Evolutionary conservation across 2,888 invertebrate species (phyloP), one percentile per base, ranked within the genome.

Genomic region (Sphaerophoria taeniata): DNA sequence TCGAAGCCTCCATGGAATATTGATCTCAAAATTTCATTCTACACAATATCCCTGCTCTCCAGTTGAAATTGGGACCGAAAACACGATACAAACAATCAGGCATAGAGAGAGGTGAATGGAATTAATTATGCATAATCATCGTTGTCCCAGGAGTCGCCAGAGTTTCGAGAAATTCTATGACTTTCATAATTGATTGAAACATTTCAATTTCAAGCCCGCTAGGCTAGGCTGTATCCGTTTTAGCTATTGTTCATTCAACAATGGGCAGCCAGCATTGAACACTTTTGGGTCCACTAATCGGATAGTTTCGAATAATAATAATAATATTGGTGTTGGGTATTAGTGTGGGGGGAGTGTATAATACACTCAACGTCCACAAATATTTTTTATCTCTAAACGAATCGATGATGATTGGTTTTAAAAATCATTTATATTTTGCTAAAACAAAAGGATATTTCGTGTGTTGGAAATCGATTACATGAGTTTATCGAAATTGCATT

Each of bases 91-190:
- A 78, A 70, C 79, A 75, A 79, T 77, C 61, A 55, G 61, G 65
- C 69, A n/a, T 55, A 55, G 61, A 70, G 61, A 14, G 69, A 70
- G 31, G 39, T 24, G 78, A 61, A 84, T 72, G 69, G 16, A 75
- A 84, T 80, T 84, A 84, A 84, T 84, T 79, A 84, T 80, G 73
- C 70, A 63, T 43, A 84, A 9, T 63, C 58, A 70, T 73, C 72
- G 12, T 63, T 58, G 74, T 73, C 72, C 65, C 65, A 43, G 60
- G 78, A 45, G 69, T 43, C 12, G 43, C 24, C 2, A 36, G 69
- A 31, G 75, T 47, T 47, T 69, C 24, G 53, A 34, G 56, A 56
- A 51, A 70, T 60, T 33, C 45, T 65, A 60, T 71, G 73, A 77
- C 70, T 73, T 63, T 31, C 70, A 72, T 69, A 61, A 84, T 79